Conservation (phyloP, 2,113 vertebrate species). For the Deroptyus accipitrinus region DNA sequence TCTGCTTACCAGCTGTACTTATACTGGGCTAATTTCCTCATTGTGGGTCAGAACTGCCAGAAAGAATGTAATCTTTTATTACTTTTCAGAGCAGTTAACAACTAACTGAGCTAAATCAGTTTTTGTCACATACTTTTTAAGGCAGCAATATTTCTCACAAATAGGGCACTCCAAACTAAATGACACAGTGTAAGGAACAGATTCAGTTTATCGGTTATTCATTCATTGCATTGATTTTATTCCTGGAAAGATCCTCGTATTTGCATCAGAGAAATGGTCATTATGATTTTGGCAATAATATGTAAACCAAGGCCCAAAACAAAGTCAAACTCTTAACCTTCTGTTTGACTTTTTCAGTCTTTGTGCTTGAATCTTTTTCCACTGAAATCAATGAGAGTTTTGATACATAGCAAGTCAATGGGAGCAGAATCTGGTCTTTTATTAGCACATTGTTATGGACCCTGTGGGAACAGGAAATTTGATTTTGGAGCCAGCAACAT, state of each 20-base stretch:
- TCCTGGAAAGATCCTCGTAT: not conserved
- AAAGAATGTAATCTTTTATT: not conserved
- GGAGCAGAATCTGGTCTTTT: constrained; percentile 10
- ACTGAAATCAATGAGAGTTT: not conserved
- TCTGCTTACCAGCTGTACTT: not conserved
- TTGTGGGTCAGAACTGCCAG: not conserved
- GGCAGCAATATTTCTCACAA: not conserved
- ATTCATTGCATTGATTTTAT: not conserved
- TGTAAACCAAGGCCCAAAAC: not conserved
- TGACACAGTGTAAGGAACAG: not conserved
- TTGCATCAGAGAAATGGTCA: not conserved
- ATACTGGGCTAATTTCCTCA: not conserved
- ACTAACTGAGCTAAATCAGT: not conserved
- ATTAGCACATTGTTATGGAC: not conserved
- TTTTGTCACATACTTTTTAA: not conserved
- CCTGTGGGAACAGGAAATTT: not conserved
- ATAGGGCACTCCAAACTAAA: not conserved
- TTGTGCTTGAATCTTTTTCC: not conserved
- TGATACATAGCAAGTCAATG: not conserved
- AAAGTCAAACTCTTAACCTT: not conserved
- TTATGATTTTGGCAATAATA: not conserved
- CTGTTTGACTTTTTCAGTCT: not conserved
- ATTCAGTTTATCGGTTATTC: not conserved
- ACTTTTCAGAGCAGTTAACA: not conserved
- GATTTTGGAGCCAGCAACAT: not conserved